phyloP scores from a whole-genome alignment of 2,797 vertebrate species.

The Erpetoichthys calabaricus region DNA sequence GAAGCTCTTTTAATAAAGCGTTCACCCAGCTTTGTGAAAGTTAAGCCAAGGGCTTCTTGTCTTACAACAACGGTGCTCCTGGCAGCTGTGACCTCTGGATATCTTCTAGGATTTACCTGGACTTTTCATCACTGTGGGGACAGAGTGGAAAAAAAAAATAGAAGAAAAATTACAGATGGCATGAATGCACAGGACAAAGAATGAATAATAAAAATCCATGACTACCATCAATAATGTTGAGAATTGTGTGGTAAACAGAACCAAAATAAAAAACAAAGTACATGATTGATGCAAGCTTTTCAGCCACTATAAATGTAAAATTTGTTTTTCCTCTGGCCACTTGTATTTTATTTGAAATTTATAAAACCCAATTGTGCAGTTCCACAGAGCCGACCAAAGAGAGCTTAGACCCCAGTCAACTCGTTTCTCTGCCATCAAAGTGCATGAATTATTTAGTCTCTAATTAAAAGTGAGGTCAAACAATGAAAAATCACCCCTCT shows the following conservation, averaged over 20 bases:
- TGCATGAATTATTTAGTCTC: conserved; percentile 69
- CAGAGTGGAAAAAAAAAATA: too few species aligned
- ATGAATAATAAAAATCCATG: background rate
- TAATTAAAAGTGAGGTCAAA: conserved; percentile 76
- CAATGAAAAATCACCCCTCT: conserved; percentile 54
- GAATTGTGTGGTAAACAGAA: background rate
- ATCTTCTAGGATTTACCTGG: too few species aligned
- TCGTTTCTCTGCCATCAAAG: conserved; percentile 48
- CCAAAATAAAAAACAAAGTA: conserved; percentile 11
- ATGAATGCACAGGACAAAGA: background rate
- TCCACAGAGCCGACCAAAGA: conserved; percentile 34
- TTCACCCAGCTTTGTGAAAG: too few species aligned
- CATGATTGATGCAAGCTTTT: conserved; percentile 32
- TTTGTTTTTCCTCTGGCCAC: conserved; percentile 37
- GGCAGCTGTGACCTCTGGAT: too few species aligned
- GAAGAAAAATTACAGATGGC: too few species aligned
- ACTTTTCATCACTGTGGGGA: too few species aligned
- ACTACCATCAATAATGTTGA: background rate
- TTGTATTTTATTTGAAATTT: conserved; percentile 44
- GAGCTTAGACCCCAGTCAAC: conserved; percentile 31
- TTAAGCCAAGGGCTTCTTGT: too few species aligned
- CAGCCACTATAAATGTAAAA: conserved; percentile 32
- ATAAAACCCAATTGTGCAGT: conserved; percentile 38
- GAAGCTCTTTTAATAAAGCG: too few species aligned
- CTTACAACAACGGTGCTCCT: too few species aligned